A percentile compares a stretch with the other conserved stretches of the same genome.
Conservation (phyloP, 2,797 vertebrate genomes). For the Momotus momota region DNA sequence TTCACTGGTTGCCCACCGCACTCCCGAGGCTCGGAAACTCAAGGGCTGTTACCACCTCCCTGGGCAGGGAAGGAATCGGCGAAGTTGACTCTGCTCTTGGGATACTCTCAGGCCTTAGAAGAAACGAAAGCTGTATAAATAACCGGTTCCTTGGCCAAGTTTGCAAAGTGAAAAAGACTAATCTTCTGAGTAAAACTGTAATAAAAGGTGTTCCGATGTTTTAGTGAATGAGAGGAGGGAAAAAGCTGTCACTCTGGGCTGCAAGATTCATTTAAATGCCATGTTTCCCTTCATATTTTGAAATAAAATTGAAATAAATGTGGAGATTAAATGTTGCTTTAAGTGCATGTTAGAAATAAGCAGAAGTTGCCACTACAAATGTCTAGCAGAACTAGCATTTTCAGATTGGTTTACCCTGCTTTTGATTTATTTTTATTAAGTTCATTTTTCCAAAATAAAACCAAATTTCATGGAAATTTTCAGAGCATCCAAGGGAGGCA, state of each 20-base stretch:
- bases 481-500: neutral
- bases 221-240: neutral
- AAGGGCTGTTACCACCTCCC: fast-evolving
- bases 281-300: neutral
- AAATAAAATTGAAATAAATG: neutral
- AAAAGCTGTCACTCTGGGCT: neutral
- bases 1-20: fast-evolving
- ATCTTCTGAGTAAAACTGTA: neutral
- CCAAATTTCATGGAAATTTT: neutral
- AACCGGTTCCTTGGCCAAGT: neutral
- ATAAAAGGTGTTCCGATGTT: neutral
- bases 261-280: neutral
- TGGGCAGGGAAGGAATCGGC: neutral
- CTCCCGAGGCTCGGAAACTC: fast-evolving
- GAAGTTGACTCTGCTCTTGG: neutral
- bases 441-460: neutral
- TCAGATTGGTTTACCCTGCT: neutral
- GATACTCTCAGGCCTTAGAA: neutral
- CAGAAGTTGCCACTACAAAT: neutral
- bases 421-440: neutral
- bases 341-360: neutral
- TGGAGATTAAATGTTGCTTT: neutral
- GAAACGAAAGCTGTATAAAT: neutral
- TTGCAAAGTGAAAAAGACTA: neutral
- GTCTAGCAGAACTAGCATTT: neutral